Evolutionary conservation across 2,888 invertebrate genomes (phyloP).

Genomic region (Polydesmus complanatus): DNA sequence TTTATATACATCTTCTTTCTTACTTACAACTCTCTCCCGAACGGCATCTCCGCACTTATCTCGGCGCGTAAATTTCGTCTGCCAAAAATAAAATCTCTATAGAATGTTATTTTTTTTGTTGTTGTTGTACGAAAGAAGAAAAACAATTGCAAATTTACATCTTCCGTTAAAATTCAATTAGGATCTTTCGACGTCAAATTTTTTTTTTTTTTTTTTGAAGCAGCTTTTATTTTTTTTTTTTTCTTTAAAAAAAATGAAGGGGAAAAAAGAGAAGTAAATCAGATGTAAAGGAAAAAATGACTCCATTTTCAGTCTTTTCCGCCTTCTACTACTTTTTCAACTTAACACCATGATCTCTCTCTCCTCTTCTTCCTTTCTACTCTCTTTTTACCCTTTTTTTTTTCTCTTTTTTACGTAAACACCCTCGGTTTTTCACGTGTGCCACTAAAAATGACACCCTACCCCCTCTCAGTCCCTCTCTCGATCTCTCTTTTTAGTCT

Average conservation of each 20-base stretch:
- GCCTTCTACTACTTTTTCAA: neutral
- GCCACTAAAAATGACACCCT: neutral
- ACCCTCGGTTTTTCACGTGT: neutral
- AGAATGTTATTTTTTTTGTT: no score
- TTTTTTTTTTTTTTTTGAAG: neutral
- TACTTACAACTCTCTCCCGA: no score
- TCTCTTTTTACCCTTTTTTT: no score
- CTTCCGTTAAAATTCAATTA: neutral
- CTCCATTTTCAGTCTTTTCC: neutral
- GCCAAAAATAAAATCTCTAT: neutral
- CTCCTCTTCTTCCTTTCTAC: no score
- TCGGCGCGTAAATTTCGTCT: neutral
- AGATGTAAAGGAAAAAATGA: neutral
- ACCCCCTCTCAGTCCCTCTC: neutral
- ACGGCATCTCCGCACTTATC: neutral
- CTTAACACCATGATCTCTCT: neutral
- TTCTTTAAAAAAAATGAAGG: no score
- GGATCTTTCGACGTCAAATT: neutral
- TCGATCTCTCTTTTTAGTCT: neutral
- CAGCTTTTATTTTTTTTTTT: no score
- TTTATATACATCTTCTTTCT: neutral
- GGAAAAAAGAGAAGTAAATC: no score
- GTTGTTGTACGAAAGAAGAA: neutral
- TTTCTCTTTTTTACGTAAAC: no score
- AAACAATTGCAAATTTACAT: neutral